Evolutionary conservation across 2,888 invertebrate species (phyloP), one percentile per base, ranked within the genome.

Genomic region (Epiperipatus broadwayi): DNA sequence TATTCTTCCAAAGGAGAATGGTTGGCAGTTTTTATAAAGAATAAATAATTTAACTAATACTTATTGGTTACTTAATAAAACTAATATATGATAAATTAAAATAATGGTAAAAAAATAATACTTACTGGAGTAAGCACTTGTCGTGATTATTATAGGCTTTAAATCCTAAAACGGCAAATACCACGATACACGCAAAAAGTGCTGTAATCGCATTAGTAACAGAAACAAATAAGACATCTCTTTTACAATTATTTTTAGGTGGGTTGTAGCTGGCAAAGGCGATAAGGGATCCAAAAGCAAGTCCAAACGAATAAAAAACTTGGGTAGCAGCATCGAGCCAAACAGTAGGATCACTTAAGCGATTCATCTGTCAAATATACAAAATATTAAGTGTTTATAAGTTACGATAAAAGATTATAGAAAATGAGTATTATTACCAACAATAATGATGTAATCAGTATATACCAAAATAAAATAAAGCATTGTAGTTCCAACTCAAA

Each of bases 271-370:
- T 85, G 39, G 89, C 87, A 59, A 89, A 91, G 1, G 89, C 87
- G 51, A 91, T 87, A 41, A 91, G 67, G 1, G 87, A 89, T 2
- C 91, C 91, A 59, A 91, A 91, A 4, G 87, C 89, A 42, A 91
- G 65, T 2, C 89, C 89, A 58, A 85, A 83, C 1, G 87, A 87
- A 62, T 89, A 91, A 66, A 91, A 91, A 2, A 91, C 89, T 65
- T 91, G 91, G 0, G 89, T 89, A 1, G 91, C 89, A 2, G 91
- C 89, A 55, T 89, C 89, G 51, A 91, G 63, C 91, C 91, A 91
- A 1, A 89, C 87, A 4, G 75, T 79, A 0, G 89, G 84, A 50
- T 83, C 74, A 33, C 74, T 63, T 14, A 91, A 66, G 54, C 79
- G 84, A 47, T 78, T 77, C 53, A 83, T 67, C 83, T 83, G 62